Percentiles rank a stretch among this genome's conserved stretches.
phyloP scores from a whole-genome alignment of 2,113 vertebrate genomes.

The Podarcis raffonei region DNA sequence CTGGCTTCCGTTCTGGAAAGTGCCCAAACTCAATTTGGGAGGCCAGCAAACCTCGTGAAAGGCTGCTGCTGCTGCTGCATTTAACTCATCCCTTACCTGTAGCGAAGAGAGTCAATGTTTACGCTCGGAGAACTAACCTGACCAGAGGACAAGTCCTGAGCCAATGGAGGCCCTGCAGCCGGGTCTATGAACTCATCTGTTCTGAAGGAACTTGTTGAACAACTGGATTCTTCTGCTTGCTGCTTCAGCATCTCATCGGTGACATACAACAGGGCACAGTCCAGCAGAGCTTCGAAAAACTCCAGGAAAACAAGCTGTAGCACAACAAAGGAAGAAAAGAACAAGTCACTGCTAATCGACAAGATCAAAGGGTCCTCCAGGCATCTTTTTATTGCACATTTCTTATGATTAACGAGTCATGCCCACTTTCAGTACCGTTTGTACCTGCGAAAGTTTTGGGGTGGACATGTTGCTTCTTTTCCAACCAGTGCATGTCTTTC shows the following conservation, averaged over 20 bases:
- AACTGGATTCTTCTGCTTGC: background rate
- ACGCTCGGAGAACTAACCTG: background rate
- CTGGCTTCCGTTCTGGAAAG: background rate
- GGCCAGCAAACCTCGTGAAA: background rate
- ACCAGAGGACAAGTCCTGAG: background rate
- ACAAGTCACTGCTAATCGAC: no score
- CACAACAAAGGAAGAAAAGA: conserved; percentile 10
- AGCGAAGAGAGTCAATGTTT: background rate
- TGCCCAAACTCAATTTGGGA: background rate
- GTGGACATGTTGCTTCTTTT: no score
- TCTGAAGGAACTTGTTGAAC: background rate
- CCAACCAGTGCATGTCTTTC: no score
- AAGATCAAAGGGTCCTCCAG: background rate
- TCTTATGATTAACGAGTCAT: no score
- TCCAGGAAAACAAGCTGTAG: conserved; percentile 91
- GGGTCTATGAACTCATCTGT: rapidly evolving
- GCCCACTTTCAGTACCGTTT: no score
- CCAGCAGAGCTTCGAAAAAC: conserved; percentile 91
- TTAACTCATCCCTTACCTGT: background rate
- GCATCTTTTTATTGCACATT: no score
- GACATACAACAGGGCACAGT: conserved; percentile 76
- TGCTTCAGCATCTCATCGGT: conserved; percentile 46
- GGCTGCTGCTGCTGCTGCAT: background rate
- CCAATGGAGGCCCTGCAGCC: background rate
- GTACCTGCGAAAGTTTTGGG: no score